Percentiles rank a stretch among this genome's conserved stretches.
These are phyloP conservation scores for Actinopyga echinites DNA, from an alignment of 53 echinoderm and acorn worm species.

Conservation along the genomic window DNA sequence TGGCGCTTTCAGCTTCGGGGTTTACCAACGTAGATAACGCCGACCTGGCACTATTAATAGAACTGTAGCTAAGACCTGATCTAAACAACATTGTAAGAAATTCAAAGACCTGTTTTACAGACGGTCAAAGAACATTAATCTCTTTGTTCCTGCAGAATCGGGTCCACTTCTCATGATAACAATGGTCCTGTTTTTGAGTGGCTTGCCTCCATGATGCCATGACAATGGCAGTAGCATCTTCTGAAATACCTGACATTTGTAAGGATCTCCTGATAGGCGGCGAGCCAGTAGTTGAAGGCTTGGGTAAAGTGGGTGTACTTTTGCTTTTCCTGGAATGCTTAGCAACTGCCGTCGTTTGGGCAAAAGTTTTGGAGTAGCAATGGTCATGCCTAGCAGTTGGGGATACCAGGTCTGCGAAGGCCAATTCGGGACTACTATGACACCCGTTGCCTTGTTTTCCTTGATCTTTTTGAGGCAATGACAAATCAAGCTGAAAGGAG, in stretches of 20 bases:
- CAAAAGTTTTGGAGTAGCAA: too few relatives aligned
- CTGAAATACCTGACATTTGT: too few relatives aligned
- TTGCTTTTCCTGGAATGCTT: too few relatives aligned
- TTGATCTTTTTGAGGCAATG: background rate
- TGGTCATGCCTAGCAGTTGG: background rate
- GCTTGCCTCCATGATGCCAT: too few relatives aligned
- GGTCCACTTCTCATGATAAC: background rate
- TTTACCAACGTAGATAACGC: background rate
- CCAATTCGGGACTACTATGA: background rate
- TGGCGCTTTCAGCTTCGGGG: background rate
- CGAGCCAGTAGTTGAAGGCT: too few relatives aligned
- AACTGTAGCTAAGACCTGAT: too few relatives aligned
- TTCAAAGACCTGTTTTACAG: background rate
- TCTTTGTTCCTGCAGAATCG: too few relatives aligned
- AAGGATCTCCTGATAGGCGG: too few relatives aligned
- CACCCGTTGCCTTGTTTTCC: background rate
- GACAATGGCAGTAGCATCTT: background rate
- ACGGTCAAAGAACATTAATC: too few relatives aligned
- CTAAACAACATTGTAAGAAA: too few relatives aligned
- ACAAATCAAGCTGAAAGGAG: background rate
- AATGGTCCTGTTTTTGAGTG: background rate
- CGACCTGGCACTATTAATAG: background rate
- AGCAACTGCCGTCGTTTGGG: too few relatives aligned
- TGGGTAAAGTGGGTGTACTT: too few relatives aligned
- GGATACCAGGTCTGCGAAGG: background rate